These are phyloP conservation scores for Geopemphigus sp. DNA, from an alignment of 1,140 invertebrate genomes.

Conservation along the genomic window DNA sequence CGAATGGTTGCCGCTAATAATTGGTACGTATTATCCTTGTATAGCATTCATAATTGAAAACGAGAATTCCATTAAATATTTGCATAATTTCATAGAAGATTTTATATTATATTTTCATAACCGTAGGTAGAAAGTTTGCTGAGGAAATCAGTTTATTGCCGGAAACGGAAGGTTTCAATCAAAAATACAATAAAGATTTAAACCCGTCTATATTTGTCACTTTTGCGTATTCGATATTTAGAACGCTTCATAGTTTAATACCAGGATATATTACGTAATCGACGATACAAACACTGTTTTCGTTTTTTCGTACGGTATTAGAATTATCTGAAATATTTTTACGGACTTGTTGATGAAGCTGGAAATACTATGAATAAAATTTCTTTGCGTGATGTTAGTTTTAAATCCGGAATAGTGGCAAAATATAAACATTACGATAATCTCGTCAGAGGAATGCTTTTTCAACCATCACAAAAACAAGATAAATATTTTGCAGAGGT, in stretches of 20 bases:
- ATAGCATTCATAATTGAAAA: neutral
- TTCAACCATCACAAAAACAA: constrained; percentile 65
- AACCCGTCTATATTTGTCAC: constrained; percentile 30
- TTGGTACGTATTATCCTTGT: constrained; percentile 59
- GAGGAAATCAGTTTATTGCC: constrained; percentile 11
- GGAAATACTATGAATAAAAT: constrained; percentile 15
- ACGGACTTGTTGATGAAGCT: constrained; percentile 49
- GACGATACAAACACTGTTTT: too few species aligned
- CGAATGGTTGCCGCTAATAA: constrained; percentile 74
- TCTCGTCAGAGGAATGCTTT: constrained; percentile 63
- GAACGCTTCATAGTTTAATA: constrained; percentile 61
- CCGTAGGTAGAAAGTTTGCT: constrained; percentile 25
- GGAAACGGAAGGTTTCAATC: neutral
- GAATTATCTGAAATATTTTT: neutral
- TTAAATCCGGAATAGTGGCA: constrained; percentile 49
- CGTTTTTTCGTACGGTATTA: neutral
- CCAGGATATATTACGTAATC: constrained; percentile 5
- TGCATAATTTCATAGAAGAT: too few species aligned
- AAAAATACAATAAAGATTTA: constrained; percentile 13
- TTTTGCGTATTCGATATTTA: constrained; percentile 58
- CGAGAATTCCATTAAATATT: too few species aligned
- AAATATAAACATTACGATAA: constrained; percentile 50
- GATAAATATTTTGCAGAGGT: constrained; percentile 72
- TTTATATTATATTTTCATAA: neutral
- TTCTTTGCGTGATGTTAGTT: constrained; percentile 44